phyloP scores from a whole-genome alignment of 2,797 vertebrate genomes.

The Coluber constrictor region DNA sequence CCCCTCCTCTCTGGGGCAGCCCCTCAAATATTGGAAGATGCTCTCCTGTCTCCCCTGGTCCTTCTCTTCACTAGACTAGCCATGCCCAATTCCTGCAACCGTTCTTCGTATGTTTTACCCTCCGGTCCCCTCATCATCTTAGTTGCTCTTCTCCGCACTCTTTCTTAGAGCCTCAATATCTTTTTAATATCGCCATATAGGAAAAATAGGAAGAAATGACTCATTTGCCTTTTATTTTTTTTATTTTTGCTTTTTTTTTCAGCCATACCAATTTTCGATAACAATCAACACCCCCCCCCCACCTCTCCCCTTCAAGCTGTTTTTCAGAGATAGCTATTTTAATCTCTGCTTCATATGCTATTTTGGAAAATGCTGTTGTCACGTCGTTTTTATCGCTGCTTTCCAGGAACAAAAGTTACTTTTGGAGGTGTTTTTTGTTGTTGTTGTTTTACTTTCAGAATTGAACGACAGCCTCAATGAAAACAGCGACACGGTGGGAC shows the following conservation, averaged over 20 bases:
- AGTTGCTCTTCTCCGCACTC: not conserved
- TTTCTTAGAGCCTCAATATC: not conserved
- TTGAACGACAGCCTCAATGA: constrained; percentile 85
- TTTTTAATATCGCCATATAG: not conserved
- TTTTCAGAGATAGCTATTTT: not conserved
- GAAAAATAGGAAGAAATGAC: too few species aligned
- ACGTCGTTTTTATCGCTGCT: not conserved
- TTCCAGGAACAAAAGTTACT: not conserved
- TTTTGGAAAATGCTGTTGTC: not conserved
- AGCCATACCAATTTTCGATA: not conserved
- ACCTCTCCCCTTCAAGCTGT: not conserved
- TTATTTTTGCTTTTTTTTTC: not conserved
- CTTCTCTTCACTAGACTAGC: not conserved
- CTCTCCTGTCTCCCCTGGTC: not conserved
- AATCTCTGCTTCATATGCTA: not conserved
- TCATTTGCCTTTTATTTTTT: not conserved
- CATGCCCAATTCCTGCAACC: rapidly evolving
- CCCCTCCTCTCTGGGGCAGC: not conserved
- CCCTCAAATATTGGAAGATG: not conserved
- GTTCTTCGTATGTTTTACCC: not conserved
- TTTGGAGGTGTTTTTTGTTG: not conserved
- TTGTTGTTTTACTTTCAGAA: constrained; percentile 72
- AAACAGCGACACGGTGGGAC: constrained; percentile 89
- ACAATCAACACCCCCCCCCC: too few species aligned
- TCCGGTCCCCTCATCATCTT: not conserved